Evolutionary conservation across 2,113 vertebrate genomes (phyloP).

Genomic region (Megaleporinus macrocephalus): DNA sequence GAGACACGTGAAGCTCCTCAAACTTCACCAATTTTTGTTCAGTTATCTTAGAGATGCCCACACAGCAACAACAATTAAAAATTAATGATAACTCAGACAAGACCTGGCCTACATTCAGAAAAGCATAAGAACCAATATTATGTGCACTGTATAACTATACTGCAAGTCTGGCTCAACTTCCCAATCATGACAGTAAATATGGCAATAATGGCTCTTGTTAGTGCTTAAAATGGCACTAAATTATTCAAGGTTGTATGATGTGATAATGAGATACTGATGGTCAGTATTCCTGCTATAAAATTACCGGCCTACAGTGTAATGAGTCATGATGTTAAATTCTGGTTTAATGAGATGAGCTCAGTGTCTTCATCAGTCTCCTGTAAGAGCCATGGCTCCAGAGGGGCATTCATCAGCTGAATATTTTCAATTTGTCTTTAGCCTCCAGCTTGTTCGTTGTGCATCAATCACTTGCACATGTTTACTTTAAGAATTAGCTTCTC

Average conservation of each 20-base stretch:
- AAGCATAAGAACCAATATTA: not conserved
- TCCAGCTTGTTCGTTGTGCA: conserved; percentile 29
- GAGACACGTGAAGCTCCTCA: not conserved
- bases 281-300: conserved; percentile 39
- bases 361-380: conserved; percentile 27
- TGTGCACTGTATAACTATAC: not conserved
- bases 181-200: not conserved
- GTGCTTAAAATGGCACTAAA: conserved; percentile 15
- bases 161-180: not conserved
- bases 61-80: conserved; percentile 3
- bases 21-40: not conserved
- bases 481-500: not conserved
- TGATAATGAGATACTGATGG: conserved; percentile 23
- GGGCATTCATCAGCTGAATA: conserved; percentile 15
- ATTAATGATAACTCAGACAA: not conserved
- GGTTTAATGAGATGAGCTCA: conserved; percentile 35
- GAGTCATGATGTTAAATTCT: conserved; percentile 41
- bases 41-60: not conserved
- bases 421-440: conserved; percentile 34
- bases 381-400: conserved; percentile 25
- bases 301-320: conserved; percentile 40
- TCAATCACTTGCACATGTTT: conserved; percentile 33
- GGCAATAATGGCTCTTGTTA: not conserved
- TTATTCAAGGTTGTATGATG: conserved; percentile 21
- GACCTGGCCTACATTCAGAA: not conserved